Percentiles rank a stretch among this genome's conserved stretches.
Conservation (phyloP, 23 tunicate genomes). For the Trididemnum clinides region DNA sequence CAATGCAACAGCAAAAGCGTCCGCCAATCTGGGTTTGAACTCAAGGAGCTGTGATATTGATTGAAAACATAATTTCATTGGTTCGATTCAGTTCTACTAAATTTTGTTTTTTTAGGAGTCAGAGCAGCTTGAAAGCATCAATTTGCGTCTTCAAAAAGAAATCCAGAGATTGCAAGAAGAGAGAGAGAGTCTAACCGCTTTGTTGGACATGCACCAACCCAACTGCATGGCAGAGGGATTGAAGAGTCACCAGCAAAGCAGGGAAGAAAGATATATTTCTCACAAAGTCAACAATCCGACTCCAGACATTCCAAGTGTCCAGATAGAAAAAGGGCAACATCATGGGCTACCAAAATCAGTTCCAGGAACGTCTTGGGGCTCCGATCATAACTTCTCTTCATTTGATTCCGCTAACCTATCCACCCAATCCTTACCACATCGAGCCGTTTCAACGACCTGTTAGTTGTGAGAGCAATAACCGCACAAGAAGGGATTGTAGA, state of each 20-base stretch:
- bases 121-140: slow-evolving; percentile 66
- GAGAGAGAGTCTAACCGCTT: slow-evolving; percentile 59
- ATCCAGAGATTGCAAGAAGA: slow-evolving; percentile 74
- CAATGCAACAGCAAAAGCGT: background rate
- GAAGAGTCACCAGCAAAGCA: background rate
- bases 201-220: slow-evolving; percentile 76
- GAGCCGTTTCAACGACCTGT: no score
- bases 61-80: no score
- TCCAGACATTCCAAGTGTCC: background rate
- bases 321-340: no score
- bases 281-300: background rate
- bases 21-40: background rate
- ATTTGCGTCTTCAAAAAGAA: slow-evolving; percentile 59
- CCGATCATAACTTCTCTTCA: no score
- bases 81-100: background rate
- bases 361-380: no score
- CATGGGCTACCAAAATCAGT: no score
- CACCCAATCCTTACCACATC: no score
- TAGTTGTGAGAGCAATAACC: no score
- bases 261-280: background rate
- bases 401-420: no score
- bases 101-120: slow-evolving; percentile 64
- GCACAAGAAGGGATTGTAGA: no score
- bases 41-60: background rate
- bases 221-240: slow-evolving; percentile 48